These are phyloP conservation scores for Channa maculata DNA, from an alignment of 2,113 vertebrate genomes.

Conservation along the genomic window DNA sequence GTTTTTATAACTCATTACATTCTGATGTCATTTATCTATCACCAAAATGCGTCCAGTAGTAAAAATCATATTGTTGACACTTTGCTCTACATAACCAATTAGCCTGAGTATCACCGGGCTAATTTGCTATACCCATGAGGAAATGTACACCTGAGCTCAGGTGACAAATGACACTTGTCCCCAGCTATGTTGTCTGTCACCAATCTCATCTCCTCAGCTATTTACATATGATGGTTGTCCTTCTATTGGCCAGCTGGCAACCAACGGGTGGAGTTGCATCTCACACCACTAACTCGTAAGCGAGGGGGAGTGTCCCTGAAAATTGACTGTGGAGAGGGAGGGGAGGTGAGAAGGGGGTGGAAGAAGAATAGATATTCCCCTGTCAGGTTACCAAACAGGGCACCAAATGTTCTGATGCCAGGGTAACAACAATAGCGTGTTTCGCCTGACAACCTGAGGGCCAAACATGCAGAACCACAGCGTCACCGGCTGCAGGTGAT, in stretches of 20 bases:
- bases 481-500: neutral
- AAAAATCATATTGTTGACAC: constrained; percentile 1
- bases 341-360: neutral
- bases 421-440: constrained; percentile 44
- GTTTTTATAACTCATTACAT: neutral
- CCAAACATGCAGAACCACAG: constrained; percentile 33
- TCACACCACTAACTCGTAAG: constrained; percentile 77
- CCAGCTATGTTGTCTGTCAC: constrained; percentile 35
- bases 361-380: constrained; percentile 34
- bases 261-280: constrained; percentile 54
- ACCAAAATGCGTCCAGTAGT: neutral
- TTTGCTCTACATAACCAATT: constrained; percentile 14
- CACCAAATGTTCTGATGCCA: constrained; percentile 33
- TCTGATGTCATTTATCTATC: neutral
- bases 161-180: constrained; percentile 60
- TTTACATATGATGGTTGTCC: constrained; percentile 47
- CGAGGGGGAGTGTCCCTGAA: constrained; percentile 58
- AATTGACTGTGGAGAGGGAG: constrained; percentile 12
- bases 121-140: constrained; percentile 23
- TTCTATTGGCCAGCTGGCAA: constrained; percentile 67
- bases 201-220: constrained; percentile 44
- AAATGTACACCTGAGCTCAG: constrained; percentile 40
- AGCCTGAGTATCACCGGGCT: constrained; percentile 1
- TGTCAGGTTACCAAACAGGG: constrained; percentile 52
- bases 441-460: constrained; percentile 31